Evolutionary conservation across 2,888 invertebrate species (phyloP).

Genomic region (Monopis laevigella): DNA sequence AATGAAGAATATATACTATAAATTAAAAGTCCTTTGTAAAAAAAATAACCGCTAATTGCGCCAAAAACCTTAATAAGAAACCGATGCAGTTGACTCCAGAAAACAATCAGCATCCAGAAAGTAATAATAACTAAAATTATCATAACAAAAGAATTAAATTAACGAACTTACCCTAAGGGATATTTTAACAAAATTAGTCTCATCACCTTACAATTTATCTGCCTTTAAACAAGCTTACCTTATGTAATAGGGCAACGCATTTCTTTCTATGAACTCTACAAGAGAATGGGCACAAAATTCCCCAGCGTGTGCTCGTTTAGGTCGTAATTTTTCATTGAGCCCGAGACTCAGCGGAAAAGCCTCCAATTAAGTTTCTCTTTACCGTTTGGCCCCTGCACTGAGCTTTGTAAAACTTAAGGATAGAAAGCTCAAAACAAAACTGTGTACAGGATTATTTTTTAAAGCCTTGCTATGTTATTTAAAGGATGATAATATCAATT

Average conservation of each 20-base stretch:
- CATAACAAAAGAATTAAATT: slow-evolving; percentile 16
- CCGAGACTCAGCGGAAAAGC: slow-evolving; percentile 57
- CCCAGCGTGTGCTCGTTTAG: slow-evolving; percentile 61
- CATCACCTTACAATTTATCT: slow-evolving; percentile 48
- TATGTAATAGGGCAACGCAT: slow-evolving; percentile 35
- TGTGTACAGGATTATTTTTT: too few species aligned
- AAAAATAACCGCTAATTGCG: too few species aligned
- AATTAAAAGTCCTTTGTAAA: too few species aligned
- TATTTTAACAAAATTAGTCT: slow-evolving; percentile 48
- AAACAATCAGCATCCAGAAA: too few species aligned
- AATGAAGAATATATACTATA: too few species aligned
- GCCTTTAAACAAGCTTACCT: slow-evolving; percentile 38
- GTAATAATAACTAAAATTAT: too few species aligned
- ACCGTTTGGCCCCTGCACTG: slow-evolving; percentile 47
- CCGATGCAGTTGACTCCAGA: too few species aligned
- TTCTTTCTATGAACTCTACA: slow-evolving; percentile 35
- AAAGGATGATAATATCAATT: too few species aligned
- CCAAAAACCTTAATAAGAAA: too few species aligned
- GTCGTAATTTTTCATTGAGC: slow-evolving; percentile 68
- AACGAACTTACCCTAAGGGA: slow-evolving; percentile 30
- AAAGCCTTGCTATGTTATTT: too few species aligned
- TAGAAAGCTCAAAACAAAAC: too few species aligned
- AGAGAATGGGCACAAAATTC: slow-evolving; percentile 46
- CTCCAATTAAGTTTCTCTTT: slow-evolving; percentile 68
- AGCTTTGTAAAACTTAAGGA: too few species aligned